Evolutionary conservation across 2,888 invertebrate genomes (phyloP).

Genomic region (Lithodes maja): DNA sequence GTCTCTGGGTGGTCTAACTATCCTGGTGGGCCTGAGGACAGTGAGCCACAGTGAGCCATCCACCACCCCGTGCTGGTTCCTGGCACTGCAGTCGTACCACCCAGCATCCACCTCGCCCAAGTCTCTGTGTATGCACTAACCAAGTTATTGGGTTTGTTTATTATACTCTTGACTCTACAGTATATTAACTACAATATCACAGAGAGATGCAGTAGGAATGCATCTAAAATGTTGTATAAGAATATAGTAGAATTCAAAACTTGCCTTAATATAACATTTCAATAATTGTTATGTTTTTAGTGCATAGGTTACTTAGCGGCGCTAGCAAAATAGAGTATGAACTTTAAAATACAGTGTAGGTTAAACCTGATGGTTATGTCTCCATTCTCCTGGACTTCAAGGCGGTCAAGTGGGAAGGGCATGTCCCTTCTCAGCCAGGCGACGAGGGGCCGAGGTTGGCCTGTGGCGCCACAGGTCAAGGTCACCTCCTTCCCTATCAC

Average conservation of each 20-base stretch:
- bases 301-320: too few species aligned
- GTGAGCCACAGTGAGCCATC: constrained; percentile 1
- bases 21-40: constrained; percentile 26
- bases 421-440: constrained; percentile 21
- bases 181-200: too few species aligned
- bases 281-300: too few species aligned
- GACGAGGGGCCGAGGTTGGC: constrained; percentile 13
- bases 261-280: too few species aligned
- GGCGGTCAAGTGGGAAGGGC: neutral
- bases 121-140: neutral
- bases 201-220: too few species aligned
- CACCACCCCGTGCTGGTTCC: constrained; percentile 2
- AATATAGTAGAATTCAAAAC: too few species aligned
- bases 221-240: too few species aligned
- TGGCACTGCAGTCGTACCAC: neutral
- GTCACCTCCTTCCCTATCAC: constrained; percentile 14
- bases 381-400: neutral
- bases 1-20: constrained; percentile 12
- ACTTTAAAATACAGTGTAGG: neutral
- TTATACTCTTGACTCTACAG: too few species aligned
- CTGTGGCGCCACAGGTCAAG: constrained; percentile 11
- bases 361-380: constrained; percentile 33
- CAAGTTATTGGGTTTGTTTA: too few species aligned
- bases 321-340: neutral
- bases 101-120: constrained; percentile 9